phyloP scores from a whole-genome alignment of 2,888 invertebrate genomes.

The Drosophila affinis region DNA sequence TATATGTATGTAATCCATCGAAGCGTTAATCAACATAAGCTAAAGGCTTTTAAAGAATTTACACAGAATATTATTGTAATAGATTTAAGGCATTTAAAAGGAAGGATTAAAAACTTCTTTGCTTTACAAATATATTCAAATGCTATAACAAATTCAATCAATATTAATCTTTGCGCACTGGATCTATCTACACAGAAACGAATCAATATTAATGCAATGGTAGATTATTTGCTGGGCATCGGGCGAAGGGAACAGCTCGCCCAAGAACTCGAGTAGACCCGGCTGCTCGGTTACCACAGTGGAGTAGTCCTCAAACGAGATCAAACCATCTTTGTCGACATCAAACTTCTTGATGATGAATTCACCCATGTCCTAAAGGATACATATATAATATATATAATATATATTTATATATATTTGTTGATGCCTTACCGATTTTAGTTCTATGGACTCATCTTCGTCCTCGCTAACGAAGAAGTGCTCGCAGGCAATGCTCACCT shows the following conservation, averaged over 20 bases:
- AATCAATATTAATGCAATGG: slow-evolving; percentile 32
- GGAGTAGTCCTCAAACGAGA: slow-evolving; percentile 86
- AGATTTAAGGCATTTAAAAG: too few relatives aligned
- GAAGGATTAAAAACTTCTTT: background rate
- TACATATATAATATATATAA: background rate
- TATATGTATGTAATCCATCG: background rate
- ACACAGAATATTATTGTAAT: background rate
- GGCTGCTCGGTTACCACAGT: slow-evolving; percentile 87
- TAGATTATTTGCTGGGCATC: slow-evolving; percentile 20
- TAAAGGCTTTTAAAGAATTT: background rate
- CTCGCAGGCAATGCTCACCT: slow-evolving; percentile 85
- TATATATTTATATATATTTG: background rate
- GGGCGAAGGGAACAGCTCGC: slow-evolving; percentile 87
- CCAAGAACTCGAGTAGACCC: slow-evolving; percentile 88
- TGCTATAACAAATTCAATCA: background rate
- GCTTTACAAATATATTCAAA: background rate
- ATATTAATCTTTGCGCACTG: too few relatives aligned
- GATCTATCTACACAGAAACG: background rate
- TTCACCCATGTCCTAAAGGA: slow-evolving; percentile 88
- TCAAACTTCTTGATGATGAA: slow-evolving; percentile 90
- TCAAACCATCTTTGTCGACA: slow-evolving; percentile 89
- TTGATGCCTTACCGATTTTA: slow-evolving; percentile 69
- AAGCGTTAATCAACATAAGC: background rate
- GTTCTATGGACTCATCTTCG: slow-evolving; percentile 90
- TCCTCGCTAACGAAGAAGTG: slow-evolving; percentile 85